Evolutionary conservation across 2,888 invertebrate species (phyloP).

Genomic region (Drosophila prolongata): DNA sequence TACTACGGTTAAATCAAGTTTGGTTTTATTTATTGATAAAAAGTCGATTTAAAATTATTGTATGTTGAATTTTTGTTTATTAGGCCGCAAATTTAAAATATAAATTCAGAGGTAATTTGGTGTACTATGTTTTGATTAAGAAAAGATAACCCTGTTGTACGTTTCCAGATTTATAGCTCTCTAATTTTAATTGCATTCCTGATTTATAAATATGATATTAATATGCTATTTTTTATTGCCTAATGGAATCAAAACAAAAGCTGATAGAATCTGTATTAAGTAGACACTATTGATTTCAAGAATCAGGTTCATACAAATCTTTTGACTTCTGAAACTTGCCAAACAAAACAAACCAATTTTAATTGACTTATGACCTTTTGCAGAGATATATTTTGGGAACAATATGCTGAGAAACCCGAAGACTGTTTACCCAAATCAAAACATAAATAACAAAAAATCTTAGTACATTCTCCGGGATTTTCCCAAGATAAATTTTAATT

Average conservation of each 20-base stretch:
- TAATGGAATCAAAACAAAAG: conserved; percentile 20
- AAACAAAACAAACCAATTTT: conserved; percentile 10
- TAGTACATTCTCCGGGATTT: conserved; percentile 52
- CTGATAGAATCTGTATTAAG: not conserved
- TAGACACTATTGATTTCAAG: conserved; percentile 6
- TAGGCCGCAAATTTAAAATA: not conserved
- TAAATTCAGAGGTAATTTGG: not conserved
- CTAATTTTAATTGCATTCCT: not conserved
- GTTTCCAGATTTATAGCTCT: not conserved
- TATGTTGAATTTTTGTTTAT: not conserved
- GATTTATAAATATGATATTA: conserved; percentile 12
- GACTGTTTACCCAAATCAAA: conserved; percentile 20
- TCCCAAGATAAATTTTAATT: conserved; percentile 46
- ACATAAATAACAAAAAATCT: conserved; percentile 33
- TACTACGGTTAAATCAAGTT: too few relatives aligned
- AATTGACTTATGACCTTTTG: conserved; percentile 51
- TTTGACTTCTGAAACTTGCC: conserved; percentile 9
- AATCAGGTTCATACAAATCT: conserved; percentile 48
- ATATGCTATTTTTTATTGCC: not conserved
- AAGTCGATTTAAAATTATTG: not conserved
- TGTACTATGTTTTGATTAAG: not conserved
- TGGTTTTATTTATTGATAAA: not conserved
- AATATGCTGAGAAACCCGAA: not conserved
- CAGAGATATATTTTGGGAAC: conserved; percentile 3
- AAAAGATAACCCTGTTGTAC: not conserved